Evolutionary conservation across 2,888 invertebrate genomes (phyloP).

Genomic region (Lymantria dispar): DNA sequence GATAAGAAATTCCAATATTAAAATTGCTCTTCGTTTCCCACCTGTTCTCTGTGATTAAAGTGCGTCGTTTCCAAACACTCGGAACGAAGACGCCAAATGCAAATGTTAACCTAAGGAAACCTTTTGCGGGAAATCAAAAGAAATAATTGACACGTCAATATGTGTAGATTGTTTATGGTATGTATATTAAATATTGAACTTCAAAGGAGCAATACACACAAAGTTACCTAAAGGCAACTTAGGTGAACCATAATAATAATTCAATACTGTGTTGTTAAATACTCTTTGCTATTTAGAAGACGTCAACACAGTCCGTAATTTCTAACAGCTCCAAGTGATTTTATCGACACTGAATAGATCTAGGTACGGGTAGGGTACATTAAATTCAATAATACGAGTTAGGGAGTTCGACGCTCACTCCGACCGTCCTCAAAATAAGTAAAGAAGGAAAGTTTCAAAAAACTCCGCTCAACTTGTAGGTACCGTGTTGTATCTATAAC

Average conservation of each 20-base stretch:
- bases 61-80: conserved; percentile 62
- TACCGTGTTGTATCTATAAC: conserved; percentile 64
- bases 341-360: conserved; percentile 67
- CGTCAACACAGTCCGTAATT: conserved; percentile 35
- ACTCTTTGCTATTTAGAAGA: conserved; percentile 14
- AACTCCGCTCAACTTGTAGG: conserved; percentile 71
- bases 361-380: conserved; percentile 72
- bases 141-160: conserved; percentile 55
- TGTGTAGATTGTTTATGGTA: conserved; percentile 40
- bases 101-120: conserved; percentile 69
- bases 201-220: conserved; percentile 37
- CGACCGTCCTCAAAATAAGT: conserved; percentile 80
- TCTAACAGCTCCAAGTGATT: conserved; percentile 59
- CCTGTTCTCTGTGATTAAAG: conserved; percentile 78
- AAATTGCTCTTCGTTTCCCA: conserved; percentile 65
- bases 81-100: conserved; percentile 60
- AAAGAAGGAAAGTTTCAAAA: conserved; percentile 75
- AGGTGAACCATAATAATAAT: conserved; percentile 23
- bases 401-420: conserved; percentile 77
- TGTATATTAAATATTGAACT: conserved; percentile 29
- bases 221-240: conserved; percentile 18
- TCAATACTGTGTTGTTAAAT: conserved; percentile 24
- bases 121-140: conserved; percentile 61
- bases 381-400: conserved; percentile 82
- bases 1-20: conserved; percentile 73